phyloP scores from a whole-genome alignment of 2,888 invertebrate species.

The Leucophenga montana region DNA sequence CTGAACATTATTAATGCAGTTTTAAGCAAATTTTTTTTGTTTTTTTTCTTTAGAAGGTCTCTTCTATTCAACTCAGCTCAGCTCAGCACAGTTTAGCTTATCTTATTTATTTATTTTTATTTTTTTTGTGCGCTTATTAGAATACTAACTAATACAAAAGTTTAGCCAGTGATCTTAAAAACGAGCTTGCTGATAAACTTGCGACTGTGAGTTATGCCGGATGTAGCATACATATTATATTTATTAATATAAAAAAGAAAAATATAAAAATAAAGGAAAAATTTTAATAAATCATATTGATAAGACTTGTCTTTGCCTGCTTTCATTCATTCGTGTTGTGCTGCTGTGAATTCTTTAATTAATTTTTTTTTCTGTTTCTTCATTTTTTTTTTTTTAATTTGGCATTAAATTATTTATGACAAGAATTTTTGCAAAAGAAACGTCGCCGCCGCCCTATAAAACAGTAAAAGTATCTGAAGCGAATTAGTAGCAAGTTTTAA shows the following conservation, averaged over 20 bases:
- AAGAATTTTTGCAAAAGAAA: conserved; percentile 19
- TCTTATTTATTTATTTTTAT: too few species aligned
- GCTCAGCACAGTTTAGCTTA: too few species aligned
- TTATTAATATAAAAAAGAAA: conserved; percentile 7
- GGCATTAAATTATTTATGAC: conserved; percentile 51
- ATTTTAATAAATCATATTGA: conserved; percentile 52
- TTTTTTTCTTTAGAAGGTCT: too few species aligned
- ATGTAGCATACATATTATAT: conserved; percentile 49
- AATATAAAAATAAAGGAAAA: conserved; percentile 5
- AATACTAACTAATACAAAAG: too few species aligned
- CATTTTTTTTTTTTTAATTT: conserved; percentile 50
- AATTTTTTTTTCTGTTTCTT: neutral
- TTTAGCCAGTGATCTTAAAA: too few species aligned
- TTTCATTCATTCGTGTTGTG: neutral
- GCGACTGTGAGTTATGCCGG: conserved; percentile 42
- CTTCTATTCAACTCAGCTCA: neutral
- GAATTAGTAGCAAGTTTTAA: too few species aligned
- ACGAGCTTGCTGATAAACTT: conserved; percentile 12
- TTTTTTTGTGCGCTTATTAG: too few species aligned
- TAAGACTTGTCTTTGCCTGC: conserved; percentile 36
- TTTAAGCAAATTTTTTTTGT: too few species aligned
- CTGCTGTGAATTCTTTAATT: neutral
- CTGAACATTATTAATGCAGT: too few species aligned
- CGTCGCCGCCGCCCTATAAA: neutral
- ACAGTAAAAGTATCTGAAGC: too few species aligned